Base-by-base conservation (phyloP, 1,140 invertebrate species). In the Caenorhabditis remanei region DNA sequence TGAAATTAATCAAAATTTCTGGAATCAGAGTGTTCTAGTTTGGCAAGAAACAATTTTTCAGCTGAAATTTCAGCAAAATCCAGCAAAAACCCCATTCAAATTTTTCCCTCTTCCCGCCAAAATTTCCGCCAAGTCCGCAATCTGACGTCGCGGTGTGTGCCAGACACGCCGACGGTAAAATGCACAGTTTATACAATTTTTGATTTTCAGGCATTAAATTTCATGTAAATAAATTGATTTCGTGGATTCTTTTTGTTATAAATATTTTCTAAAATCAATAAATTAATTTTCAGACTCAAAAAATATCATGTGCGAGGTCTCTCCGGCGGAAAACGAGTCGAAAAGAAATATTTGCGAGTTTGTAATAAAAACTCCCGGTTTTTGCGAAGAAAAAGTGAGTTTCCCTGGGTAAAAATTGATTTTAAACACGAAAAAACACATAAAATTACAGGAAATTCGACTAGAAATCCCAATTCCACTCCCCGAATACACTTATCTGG, bases 401-500 rank as follows among this genome's bases (percentile, higher is more conserved):
- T 19, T 71, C 46, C 7, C 21, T 0, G 46, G 11, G 24, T n/a
- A n/a, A n/a, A n/a, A n/a, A n/a, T n/a, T n/a, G n/a, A n/a, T 46
- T 71, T 46, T n/a, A 1, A 53, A 2, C 5, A 24, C 16, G 9
- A 43, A 24, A 7, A 4, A 43, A 43, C 5, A 53, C 9, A 4
- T 53, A 24, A 4, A 19, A 40, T 67, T 67, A n/a, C 71, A 79
- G 71, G 46, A 79, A 6, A n/a, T 79, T 13, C 43, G 71, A 6
- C 50, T 79, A 19, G 13, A 79, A 19, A 46, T 79, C 0, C 71
- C 71, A 7, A 79, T 79, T 24, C 71, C 71, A 13, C 46, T 79
- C 24, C 71, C 71, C n/a, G 71, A 79, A 24, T 79, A 79, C 40
- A 50, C 71, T 24, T 79, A 79, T 79, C n/a, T 79, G 14, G 46